A percentile compares a stretch with the other conserved stretches of the same genome.
Conservation (phyloP, 1,140 invertebrate species). For the Ditylenchus dipsaci region DNA sequence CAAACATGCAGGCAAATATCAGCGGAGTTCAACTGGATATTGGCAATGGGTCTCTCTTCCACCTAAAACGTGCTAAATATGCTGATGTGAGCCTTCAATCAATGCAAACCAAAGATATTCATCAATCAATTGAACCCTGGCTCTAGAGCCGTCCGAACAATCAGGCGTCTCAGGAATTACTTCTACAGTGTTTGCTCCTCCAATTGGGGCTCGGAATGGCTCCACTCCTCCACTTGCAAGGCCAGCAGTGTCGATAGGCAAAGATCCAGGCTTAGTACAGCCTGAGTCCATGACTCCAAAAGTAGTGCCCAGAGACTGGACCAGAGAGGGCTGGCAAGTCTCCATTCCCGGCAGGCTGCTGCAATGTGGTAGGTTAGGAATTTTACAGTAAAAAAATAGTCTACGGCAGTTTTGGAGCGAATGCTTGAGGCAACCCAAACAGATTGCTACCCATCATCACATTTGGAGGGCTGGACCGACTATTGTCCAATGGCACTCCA, state of each 20-base stretch:
- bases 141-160: slow-evolving; percentile 24
- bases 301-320: not conserved
- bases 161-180: slow-evolving; percentile 26
- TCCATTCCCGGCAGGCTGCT: not conserved
- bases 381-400: not conserved
- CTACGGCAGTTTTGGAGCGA: slow-evolving; percentile 4
- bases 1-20: slow-evolving; percentile 41
- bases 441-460: not conserved
- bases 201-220: not conserved
- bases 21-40: slow-evolving; percentile 37
- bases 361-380: not conserved
- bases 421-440: not conserved
- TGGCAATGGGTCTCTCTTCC: slow-evolving; percentile 13
- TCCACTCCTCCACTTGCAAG: not conserved
- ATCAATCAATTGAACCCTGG: slow-evolving; percentile 37
- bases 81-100: too few species aligned
- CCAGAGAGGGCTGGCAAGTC: not conserved
- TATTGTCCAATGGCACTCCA: not conserved
- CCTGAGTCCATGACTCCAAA: not conserved
- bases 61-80: too few species aligned
- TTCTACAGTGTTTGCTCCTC: not conserved
- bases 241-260: not conserved
- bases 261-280: not conserved
- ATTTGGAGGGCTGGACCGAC: not conserved
- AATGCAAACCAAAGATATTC: slow-evolving; percentile 34